Conservation (phyloP, 2,888 invertebrate genomes). For the Lacanobia wlatinum region DNA sequence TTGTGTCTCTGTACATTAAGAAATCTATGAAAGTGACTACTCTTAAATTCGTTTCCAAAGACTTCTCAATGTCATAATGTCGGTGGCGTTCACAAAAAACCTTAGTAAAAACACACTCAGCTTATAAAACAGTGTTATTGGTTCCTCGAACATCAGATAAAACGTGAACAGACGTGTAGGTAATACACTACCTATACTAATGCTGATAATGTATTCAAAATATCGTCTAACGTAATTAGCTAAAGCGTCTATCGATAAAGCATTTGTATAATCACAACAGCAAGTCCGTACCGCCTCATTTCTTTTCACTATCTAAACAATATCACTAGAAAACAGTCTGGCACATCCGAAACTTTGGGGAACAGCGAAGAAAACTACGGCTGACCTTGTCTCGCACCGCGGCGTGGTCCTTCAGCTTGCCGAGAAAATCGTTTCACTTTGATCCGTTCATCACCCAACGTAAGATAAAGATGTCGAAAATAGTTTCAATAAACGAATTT, state of each 20-base stretch:
- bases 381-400: conserved; percentile 86
- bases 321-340: conserved; percentile 89
- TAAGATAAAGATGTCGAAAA: conserved; percentile 62
- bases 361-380: conserved; percentile 89
- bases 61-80: conserved; percentile 66
- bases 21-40: conserved; percentile 68
- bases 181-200: conserved; percentile 76
- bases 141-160: conserved; percentile 80
- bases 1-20: conserved; percentile 64
- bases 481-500: conserved; percentile 56
- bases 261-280: conserved; percentile 90
- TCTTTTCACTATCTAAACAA: conserved; percentile 87
- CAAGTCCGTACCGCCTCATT: conserved; percentile 84
- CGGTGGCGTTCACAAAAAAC: conserved; percentile 72
- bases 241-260: conserved; percentile 90
- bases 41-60: conserved; percentile 68
- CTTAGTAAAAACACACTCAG: conserved; percentile 76
- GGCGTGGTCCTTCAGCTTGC: conserved; percentile 78
- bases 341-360: conserved; percentile 89
- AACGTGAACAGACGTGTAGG: conserved; percentile 78
- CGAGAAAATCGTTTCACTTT: conserved; percentile 83
- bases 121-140: conserved; percentile 80
- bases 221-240: conserved; percentile 85
- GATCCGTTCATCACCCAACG: conserved; percentile 61
- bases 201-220: conserved; percentile 86